phyloP scores from a whole-genome alignment of 2,888 invertebrate genomes.

The Drosophila imparisetae region DNA sequence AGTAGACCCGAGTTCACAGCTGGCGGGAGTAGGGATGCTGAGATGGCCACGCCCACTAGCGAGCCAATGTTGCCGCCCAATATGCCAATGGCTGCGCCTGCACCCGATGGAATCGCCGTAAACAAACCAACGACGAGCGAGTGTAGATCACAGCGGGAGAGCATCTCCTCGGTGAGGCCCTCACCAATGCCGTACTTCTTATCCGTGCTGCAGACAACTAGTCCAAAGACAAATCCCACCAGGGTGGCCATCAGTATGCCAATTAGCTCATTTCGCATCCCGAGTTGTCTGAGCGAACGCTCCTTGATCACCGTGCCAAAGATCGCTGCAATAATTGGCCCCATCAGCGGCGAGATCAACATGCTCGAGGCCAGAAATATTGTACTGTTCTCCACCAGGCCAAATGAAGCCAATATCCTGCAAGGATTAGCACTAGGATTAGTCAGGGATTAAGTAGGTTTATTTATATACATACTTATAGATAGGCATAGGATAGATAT shows the following conservation, averaged over 20 bases:
- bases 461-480: too few species aligned
- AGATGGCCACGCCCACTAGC: constrained; percentile 92
- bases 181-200: constrained; percentile 86
- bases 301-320: constrained; percentile 90
- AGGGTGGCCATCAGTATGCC: constrained; percentile 88
- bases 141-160: constrained; percentile 87
- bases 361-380: constrained; percentile 91
- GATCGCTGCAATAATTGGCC: constrained; percentile 91
- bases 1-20: constrained; percentile 91
- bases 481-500: neutral
- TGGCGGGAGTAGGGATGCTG: constrained; percentile 91
- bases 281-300: constrained; percentile 87
- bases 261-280: constrained; percentile 88
- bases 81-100: constrained; percentile 91
- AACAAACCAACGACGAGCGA: constrained; percentile 89
- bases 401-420: constrained; percentile 89
- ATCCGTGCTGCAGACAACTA: constrained; percentile 87
- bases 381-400: constrained; percentile 90
- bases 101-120: constrained; percentile 91
- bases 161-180: constrained; percentile 89
- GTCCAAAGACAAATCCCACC: constrained; percentile 89
- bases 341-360: constrained; percentile 93
- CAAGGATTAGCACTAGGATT: constrained; percentile 44
- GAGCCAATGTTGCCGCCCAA: constrained; percentile 92
- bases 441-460: neutral